Base-by-base conservation (phyloP, 1,140 invertebrate species). In the Euwallacea similis region DNA sequence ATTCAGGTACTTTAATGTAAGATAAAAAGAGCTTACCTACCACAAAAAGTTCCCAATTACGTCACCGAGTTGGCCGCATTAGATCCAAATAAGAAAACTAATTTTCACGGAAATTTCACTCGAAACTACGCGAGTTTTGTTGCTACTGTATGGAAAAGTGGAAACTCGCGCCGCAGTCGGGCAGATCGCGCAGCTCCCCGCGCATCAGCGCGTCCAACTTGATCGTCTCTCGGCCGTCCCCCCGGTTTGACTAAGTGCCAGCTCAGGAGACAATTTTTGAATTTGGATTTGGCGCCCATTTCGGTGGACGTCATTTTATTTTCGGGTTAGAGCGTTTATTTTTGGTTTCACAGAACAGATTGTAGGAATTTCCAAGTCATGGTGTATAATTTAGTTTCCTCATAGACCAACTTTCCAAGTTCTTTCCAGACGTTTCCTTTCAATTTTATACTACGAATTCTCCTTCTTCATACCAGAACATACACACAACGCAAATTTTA, bases 111-210 rank as follows among this genome's bases (percentile, higher is more conserved):
- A 13, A 66, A 71, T 21, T 66, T 66, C 63, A 71, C 70, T 56
- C 43, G 58, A 58, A 66, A 71, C 70, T 71, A 66, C 64, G 70
- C 70, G 70, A 71, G 70, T 66, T 66, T 71, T 71, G 70, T 71
- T 71, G 63, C 66, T 75, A 76, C 75, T 73, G 74, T 72, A 73
- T 61, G 9, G 76, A 74, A 77, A 76, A 74, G 75, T 76, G 76
- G 72, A 73, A 76, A 66, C 69, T 75, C 76, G 73, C 71, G 72
- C 41, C 66, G 66, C 65, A 59, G 69, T 65, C 50, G 56, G 60
- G 65, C 54, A 66, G 60, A 71, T 10, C 60, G 70, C 70, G 70
- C 70, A 71, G 42, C 66, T 66, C 64, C 65, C 66, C 59, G 72
- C 72, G 61, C 66, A 65, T 70, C 46, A 50, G 46, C 67, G 74